Base-by-base conservation (phyloP, 2,797 vertebrate genomes). In the Alectoris magna region DNA sequence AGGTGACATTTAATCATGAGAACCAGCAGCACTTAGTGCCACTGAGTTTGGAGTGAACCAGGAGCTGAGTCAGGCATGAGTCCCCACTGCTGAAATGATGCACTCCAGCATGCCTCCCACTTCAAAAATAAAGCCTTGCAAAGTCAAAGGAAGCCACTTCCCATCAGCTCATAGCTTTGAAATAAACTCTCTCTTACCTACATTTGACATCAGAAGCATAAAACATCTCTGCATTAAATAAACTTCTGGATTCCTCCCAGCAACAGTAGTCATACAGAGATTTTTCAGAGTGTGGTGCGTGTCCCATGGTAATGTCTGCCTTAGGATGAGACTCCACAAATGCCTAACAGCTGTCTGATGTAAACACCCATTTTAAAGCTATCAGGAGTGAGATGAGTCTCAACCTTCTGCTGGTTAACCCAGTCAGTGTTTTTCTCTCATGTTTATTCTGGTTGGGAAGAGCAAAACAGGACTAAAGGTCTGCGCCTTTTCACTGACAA, bases 1-100 rank as follows among this genome's bases (percentile, higher is more conserved):
- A 46, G 63, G 11, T 24, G 5, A 6, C 24, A 29, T 27, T 74
- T 1, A 0, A 1, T 21, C 9, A 14, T 0, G 2, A 34, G 68
- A 70, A 24, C 22, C 4, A 34, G 43, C 63, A 66, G 63, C 31
- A 24, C 10, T 4, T 46, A 43, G 14, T 46, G 63, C 31, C 22
- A n/a, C 43, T 66, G 43, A 43, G 39, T 29, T 14, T 64, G 39
- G 39, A 64, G 8, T 12, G 59, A 62, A 43, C 29, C 18, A 43
- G 27, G 39, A 43, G 27, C 12, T 43, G 39, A 31, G 29, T 13
- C 12, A 27, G 36, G 11, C 12, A 4, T 9, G 18, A 29, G 22
- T 70, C 18, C 18, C 19, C 14, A 27, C 36, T 76, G 38, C n/a
- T 64, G 39, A 73, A 93, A 84, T 67, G 4, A 29, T 21, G 11